Evolutionary conservation across 2,888 invertebrate genomes (phyloP).

Genomic region (Diplolepis rosae): DNA sequence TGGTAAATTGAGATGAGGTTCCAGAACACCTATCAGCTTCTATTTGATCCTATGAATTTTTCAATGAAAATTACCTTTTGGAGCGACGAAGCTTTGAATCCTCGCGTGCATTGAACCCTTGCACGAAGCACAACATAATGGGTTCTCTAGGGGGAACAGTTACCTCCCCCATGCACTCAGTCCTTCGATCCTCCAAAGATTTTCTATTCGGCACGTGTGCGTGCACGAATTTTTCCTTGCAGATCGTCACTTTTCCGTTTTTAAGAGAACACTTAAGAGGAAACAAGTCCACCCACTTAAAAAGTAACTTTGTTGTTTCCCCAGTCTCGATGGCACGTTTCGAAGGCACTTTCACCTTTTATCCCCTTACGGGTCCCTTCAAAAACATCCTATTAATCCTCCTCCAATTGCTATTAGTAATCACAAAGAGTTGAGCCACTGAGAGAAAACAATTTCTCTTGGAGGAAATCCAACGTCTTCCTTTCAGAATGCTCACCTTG

Average conservation of each 20-base stretch:
- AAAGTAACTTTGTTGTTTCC: background rate
- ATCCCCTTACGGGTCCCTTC: background rate
- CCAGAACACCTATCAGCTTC: too few relatives aligned
- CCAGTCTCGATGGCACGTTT: background rate
- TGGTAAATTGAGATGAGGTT: too few relatives aligned
- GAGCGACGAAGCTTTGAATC: conserved; percentile 63
- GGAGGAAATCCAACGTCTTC: background rate
- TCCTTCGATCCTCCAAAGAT: background rate
- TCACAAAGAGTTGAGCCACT: background rate
- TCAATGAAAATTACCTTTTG: conserved; percentile 60
- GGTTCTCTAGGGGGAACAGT: conserved; percentile 64
- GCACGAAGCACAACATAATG: conserved; percentile 83
- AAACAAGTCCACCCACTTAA: background rate
- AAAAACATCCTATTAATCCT: background rate
- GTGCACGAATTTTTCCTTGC: conserved; percentile 11
- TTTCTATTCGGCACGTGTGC: background rate
- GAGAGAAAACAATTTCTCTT: background rate
- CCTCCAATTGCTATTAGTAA: background rate
- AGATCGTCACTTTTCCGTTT: conserved; percentile 11
- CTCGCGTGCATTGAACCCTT: conserved; percentile 77
- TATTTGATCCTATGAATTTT: too few relatives aligned
- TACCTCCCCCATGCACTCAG: conserved; percentile 63
- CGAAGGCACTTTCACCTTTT: background rate
- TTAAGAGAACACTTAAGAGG: background rate
- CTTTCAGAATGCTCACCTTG: background rate